Evolutionary conservation across 2,113 vertebrate genomes (phyloP), one percentile per base, ranked within the genome.

Genomic region (Daubentonia madagascariensis): DNA sequence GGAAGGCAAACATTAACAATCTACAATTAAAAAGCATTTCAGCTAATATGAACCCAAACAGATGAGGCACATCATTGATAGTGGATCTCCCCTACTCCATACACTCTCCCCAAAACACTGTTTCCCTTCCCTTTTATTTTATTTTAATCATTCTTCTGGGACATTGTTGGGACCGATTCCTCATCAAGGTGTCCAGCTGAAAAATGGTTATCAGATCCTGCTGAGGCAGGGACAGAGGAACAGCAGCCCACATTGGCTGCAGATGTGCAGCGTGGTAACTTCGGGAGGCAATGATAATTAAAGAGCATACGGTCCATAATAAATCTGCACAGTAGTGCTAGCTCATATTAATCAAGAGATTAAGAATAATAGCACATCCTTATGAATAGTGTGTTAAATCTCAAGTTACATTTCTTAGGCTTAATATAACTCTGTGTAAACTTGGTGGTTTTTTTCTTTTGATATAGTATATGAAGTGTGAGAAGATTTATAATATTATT

Each of bases 271-370:
- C 95, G 97, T 57, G 92, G 94, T 89, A 97, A 98, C 96, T 92
- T 35, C 79, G 96, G 97, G 97, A 98, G 97, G 92, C 59, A 93
- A 68, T 90, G 96, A 85, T 98, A 98, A 98, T 98, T 98, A 98
- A 98, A 98, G 98, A 98, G 96, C 99, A 99, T 98, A 98, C 98
- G 98, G 98, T 97, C 78, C 22, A 43, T 96, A 96, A 98, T 99
- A 99, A 99, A 99, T 99, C 99, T 98, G 98, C 98, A 98, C 98
- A 98, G 98, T 98, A 98, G 98, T 98, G 98, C 98, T 92, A 98
- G 98, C 96, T 97, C 97, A 89, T 98, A 98, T 98, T 98, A 99
- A 99, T 98, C 81, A 96, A 95, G 54, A 85, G 97, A 98, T 98
- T 97, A 98, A 98, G 98, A 99, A 97, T 98, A 98, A 98, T 97